Conservation (phyloP, 2,888 invertebrate genomes). For the Bursaphelenchus okinawaensis region DNA sequence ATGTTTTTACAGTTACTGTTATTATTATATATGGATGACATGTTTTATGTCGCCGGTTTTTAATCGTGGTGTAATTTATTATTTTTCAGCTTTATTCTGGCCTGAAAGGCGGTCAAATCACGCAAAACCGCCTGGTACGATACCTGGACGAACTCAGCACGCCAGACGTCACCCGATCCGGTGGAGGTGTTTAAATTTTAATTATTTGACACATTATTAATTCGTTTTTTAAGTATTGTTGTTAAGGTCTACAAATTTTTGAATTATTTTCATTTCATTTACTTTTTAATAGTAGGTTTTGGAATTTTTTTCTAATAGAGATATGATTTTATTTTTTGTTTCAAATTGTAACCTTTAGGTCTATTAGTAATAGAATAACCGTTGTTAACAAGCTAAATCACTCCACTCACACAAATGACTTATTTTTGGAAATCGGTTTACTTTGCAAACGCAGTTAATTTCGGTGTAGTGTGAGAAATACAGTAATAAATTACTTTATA, state of each 20-base stretch:
- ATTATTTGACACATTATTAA: background rate
- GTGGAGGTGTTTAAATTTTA: conserved; percentile 39
- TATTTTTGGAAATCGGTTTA: background rate
- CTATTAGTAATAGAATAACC: background rate
- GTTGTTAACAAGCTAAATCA: background rate
- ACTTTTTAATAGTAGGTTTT: background rate
- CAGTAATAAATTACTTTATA: background rate
- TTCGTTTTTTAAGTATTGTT: background rate
- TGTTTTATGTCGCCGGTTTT: background rate
- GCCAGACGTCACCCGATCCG: conserved; percentile 31
- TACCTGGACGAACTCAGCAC: conserved; percentile 45
- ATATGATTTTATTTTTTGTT: background rate
- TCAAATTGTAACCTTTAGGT: background rate
- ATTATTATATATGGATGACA: conserved; percentile 1
- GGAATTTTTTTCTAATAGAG: background rate
- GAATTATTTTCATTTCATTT: background rate
- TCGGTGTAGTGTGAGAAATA: too few species aligned
- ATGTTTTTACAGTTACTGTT: conserved; percentile 57
- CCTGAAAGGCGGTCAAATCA: conserved; percentile 88
- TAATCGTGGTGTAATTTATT: background rate
- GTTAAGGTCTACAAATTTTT: background rate
- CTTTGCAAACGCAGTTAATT: too few species aligned
- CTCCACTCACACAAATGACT: background rate
- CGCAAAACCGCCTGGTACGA: conserved; percentile 83
- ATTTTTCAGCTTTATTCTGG: conserved; percentile 88